Base-by-base conservation (phyloP, 2,888 invertebrate species). In the Bibio marci region DNA sequence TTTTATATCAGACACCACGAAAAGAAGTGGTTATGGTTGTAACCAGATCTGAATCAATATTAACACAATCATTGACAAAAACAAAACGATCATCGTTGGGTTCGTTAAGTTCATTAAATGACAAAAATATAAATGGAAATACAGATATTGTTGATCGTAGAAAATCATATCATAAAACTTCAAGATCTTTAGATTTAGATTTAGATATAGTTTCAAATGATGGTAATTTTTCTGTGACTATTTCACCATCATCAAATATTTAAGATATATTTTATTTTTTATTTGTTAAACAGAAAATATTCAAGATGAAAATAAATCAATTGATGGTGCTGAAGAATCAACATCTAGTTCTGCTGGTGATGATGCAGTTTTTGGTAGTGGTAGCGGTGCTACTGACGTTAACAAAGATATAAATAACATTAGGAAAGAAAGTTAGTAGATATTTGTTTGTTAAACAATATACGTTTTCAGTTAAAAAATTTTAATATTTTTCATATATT, bases 1-100 rank as follows among this genome's bases (percentile, higher is more conserved):
- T 8, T 32, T 40, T 39, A 42, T 45, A 50, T 2, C 55, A 81
- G 81, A 74, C 80, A 43, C 82, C 86, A 43, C 73, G 81, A 42
- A 72, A 78, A 32, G 80, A 83, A 62, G 79, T 86, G 45, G 73
- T 79, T 14, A 67, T 88, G 48, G 81, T 83, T 50, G 72, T 86
- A 48, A 73, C 76, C 49, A 62, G 81, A 54, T 62, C 62, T 38
- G 61, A 62, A 42, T 62, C 62, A 41, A 47, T 61, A 37, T 46
- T 59, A 32, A 49, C 55, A 5, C 60, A 59, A 44, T 46, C 57
- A 6, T 46, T 61, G 26, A 54, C 55, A 43, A 62, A 62, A 45
- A 22, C 40, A 11, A 62, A 62, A 43, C 56, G 61, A 36, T 58
- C 59, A 40, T 62, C 62, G 6, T 46, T 62, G 35, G 61, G 62